Evolutionary conservation across 2,797 vertebrate genomes (phyloP).

Genomic region (Betta splendens): DNA sequence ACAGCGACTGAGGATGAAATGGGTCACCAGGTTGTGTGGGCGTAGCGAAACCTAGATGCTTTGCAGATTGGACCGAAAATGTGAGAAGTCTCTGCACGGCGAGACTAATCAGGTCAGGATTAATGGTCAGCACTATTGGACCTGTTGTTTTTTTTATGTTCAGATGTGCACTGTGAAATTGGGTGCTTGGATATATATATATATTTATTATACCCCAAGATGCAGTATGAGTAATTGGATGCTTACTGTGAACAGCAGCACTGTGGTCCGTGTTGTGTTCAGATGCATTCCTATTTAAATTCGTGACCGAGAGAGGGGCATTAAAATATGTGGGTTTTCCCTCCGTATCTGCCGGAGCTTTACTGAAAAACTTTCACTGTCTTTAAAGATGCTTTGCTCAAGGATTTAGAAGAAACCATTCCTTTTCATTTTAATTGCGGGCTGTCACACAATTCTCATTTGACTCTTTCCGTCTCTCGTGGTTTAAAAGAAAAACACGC

Average conservation of each 20-base stretch:
- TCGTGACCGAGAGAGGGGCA: slow-evolving; percentile 37
- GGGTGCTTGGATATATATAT: background rate
- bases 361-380: slow-evolving; percentile 23
- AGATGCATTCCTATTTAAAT: slow-evolving; percentile 29
- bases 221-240: slow-evolving; percentile 6
- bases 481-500: no score
- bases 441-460: slow-evolving; percentile 44
- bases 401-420: slow-evolving; percentile 36
- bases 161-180: slow-evolving; percentile 5
- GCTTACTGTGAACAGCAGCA: slow-evolving; percentile 20
- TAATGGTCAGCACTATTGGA: slow-evolving; percentile 2
- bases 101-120: background rate
- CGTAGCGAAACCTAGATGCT: slow-evolving; percentile 31
- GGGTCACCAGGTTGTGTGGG: slow-evolving; percentile 14
- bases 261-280: slow-evolving; percentile 25
- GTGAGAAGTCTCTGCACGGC: background rate
- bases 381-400: slow-evolving; percentile 36
- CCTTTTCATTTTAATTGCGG: slow-evolving; percentile 13
- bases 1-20: slow-evolving; percentile 29
- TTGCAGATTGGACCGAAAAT: slow-evolving; percentile 16
- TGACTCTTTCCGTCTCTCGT: slow-evolving; percentile 30
- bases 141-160: slow-evolving; percentile 8
- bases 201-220: background rate
- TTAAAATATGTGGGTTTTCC: slow-evolving; percentile 37
- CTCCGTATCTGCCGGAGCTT: slow-evolving; percentile 2